Evolutionary conservation across 2,797 vertebrate species (phyloP).

Genomic region (Bryconaethiops microstoma): DNA sequence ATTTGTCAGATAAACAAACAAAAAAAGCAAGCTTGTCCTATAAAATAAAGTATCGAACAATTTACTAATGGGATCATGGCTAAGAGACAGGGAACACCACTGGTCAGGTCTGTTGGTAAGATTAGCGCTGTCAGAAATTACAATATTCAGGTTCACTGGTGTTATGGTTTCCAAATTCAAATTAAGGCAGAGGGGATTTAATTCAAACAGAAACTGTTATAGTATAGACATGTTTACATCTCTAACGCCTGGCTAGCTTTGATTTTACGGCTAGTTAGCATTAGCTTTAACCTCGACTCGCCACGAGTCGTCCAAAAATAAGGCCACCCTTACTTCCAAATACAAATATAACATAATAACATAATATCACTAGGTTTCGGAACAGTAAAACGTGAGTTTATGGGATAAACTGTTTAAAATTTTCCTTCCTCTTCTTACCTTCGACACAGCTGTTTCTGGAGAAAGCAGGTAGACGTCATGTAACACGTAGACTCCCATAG

Average conservation of each 20-base stretch:
- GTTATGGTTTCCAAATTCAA: neutral
- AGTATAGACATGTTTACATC: too few species aligned
- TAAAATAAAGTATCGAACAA: neutral
- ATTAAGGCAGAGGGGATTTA: neutral
- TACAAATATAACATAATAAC: too few species aligned
- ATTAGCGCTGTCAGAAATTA: neutral
- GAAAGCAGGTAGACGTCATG: conserved; percentile 62
- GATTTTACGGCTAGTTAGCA: neutral
- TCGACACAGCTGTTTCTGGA: conserved; percentile 51
- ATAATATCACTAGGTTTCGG: neutral
- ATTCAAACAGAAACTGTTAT: neutral
- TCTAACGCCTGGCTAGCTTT: neutral
- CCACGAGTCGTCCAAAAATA: neutral
- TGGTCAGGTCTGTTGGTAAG: neutral
- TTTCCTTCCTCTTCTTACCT: conserved; percentile 28
- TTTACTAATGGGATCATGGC: neutral
- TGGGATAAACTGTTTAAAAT: neutral
- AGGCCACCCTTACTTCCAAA: too few species aligned
- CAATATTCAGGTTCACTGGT: neutral
- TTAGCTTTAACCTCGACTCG: neutral
- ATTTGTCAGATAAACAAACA: neutral
- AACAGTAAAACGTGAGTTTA: neutral
- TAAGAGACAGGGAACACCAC: neutral
- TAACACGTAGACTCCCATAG: conserved; percentile 45
- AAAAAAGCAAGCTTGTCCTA: neutral